Conservation (phyloP, 2,888 invertebrate genomes). For the Pyrocoelia pectoralis region DNA sequence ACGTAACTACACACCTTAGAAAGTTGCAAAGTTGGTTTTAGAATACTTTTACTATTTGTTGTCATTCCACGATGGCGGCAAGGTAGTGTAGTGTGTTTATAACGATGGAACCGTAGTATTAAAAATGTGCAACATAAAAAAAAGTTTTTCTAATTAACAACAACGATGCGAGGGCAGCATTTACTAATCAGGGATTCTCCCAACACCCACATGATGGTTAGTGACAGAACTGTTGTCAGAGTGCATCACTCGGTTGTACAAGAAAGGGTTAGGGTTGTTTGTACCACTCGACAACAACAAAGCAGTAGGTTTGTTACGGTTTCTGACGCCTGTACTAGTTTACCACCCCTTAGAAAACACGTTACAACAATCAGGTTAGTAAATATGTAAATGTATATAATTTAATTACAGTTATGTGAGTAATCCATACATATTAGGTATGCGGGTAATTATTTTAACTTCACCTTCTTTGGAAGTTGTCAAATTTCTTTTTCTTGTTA, state of each 20-base stretch:
- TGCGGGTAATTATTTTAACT: too few species aligned
- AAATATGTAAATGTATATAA: slow-evolving; percentile 2
- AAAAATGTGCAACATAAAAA: slow-evolving; percentile 15
- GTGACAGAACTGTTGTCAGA: slow-evolving; percentile 56
- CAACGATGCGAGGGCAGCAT: slow-evolving; percentile 35
- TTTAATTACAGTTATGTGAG: neutral
- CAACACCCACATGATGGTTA: slow-evolving; percentile 32
- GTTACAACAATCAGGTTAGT: slow-evolving; percentile 59
- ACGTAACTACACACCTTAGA: slow-evolving; percentile 39
- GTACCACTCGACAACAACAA: slow-evolving; percentile 58
- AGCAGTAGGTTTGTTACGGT: slow-evolving; percentile 58
- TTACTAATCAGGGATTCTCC: slow-evolving; percentile 27
- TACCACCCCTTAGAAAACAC: slow-evolving; percentile 57
- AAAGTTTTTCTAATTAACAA: slow-evolving; percentile 10
- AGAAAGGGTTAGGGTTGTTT: slow-evolving; percentile 57
- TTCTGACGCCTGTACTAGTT: slow-evolving; percentile 53
- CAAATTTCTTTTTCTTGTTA: too few species aligned
- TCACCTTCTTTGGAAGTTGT: too few species aligned
- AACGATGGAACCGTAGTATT: slow-evolving; percentile 2
- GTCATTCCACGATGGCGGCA: slow-evolving; percentile 26
- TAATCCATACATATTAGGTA: too few species aligned
- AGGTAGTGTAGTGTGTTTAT: slow-evolving; percentile 7
- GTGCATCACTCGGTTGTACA: slow-evolving; percentile 56
- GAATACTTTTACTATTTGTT: slow-evolving; percentile 41
- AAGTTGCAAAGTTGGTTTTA: slow-evolving; percentile 34